phyloP scores from a whole-genome alignment of 1,140 invertebrate genomes.

The Steinernema khuongi region DNA sequence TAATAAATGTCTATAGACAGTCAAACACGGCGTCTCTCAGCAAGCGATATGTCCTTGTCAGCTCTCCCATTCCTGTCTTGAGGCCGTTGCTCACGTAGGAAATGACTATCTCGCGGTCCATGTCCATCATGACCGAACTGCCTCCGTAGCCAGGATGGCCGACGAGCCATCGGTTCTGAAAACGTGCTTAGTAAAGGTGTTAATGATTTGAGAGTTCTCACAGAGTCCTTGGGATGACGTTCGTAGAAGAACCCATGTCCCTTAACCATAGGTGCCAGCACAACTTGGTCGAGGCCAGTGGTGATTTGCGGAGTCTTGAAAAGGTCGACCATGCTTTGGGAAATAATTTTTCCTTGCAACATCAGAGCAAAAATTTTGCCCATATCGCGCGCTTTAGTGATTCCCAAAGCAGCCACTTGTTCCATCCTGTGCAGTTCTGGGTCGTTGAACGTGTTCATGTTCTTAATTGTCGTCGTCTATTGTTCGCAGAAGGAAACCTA shows the following conservation, averaged over 20 bases:
- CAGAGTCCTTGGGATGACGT: constrained; percentile 15
- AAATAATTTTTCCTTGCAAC: constrained; percentile 19
- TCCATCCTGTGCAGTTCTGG: constrained; percentile 36
- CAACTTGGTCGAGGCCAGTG: constrained; percentile 12
- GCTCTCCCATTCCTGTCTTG: constrained; percentile 38
- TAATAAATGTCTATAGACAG: constrained; percentile 18
- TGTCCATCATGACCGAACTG: constrained; percentile 32
- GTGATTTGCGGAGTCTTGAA: constrained; percentile 16
- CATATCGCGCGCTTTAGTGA: constrained; percentile 28
- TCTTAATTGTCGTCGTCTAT: constrained; percentile 21
- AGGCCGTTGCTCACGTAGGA: constrained; percentile 41
- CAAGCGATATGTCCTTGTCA: constrained; percentile 28
- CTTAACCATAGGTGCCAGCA: constrained; percentile 18
- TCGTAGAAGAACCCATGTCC: constrained; percentile 21
- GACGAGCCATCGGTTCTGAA: constrained; percentile 28
- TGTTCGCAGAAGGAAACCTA: constrained; percentile 11
- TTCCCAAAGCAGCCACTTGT: constrained; percentile 33
- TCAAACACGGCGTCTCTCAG: constrained; percentile 29
- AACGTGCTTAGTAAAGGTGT: neutral
- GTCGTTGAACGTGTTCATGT: constrained; percentile 35
- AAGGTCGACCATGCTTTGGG: neutral
- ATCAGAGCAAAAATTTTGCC: constrained; percentile 22
- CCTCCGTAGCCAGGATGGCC: constrained; percentile 40
- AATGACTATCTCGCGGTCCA: constrained; percentile 27
- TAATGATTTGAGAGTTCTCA: neutral